Base-by-base conservation (phyloP, 2,888 invertebrate species). In the Chesias legatella region DNA sequence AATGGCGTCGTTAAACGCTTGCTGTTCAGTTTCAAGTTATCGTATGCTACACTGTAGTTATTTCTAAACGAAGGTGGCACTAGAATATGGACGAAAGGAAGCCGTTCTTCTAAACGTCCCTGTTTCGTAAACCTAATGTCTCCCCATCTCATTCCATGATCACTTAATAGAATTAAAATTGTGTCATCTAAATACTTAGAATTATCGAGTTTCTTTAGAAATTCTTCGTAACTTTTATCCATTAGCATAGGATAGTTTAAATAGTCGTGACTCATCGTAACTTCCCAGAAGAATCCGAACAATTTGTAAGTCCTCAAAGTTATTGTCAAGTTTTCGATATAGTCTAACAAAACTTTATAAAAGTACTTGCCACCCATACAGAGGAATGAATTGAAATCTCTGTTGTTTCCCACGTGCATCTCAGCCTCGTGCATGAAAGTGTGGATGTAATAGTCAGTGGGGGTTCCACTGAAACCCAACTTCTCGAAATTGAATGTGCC, bases 61-160 rank as follows among this genome's bases (percentile, higher is more conserved):
- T 88, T 67, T 48, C 79, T 85, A 77, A 96, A 94, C 89, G 93
- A 93, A 7, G 88, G 71, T 0, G 98, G 98, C 43, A 96, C 73
- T 2, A 92, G 73, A 1, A 95, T 75, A 56, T 93, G 92, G 21
- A 96, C 85, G 51, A 96, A 92, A 0, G 98, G 98, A 39, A 97
- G 88, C 29, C 97, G 91, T 69, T 96, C 97, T 75, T 98, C 98
- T 66, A 97, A 89, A 66, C 93, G 90, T 1, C 95, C 95, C 77
- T 97, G 95, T 73, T 94, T 95, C 0, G 97, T 97, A 54, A 90
- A 88, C 6, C 96, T 90, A 56, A 96, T 95, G 5, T 89, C 90
- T 1, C 97, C 97, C 93, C 94, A 97, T 46, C 97, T 86, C 43
- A 96, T 92, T 0, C 98, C 98, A 65, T 98, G 98, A 68, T 98